phyloP scores from a whole-genome alignment of 2,888 invertebrate species.

The Eustalomyia histrio region DNA sequence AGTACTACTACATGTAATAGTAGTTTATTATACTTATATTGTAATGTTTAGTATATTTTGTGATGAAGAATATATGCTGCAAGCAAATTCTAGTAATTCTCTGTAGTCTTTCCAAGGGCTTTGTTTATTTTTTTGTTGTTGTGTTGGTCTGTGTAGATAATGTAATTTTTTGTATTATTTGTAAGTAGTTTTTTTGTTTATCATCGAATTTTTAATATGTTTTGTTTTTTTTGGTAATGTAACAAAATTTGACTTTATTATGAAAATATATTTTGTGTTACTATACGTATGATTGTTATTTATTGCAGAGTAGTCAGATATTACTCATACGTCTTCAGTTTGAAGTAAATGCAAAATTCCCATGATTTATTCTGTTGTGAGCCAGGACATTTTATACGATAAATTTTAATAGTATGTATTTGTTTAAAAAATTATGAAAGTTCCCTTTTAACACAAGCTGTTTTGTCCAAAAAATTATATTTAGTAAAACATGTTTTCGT shows the following conservation, averaged over 20 bases:
- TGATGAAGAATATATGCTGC: neutral
- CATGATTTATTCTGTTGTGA: too few species aligned
- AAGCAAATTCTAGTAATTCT: neutral
- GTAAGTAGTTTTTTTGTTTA: conserved; percentile 22
- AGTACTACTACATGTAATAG: too few species aligned
- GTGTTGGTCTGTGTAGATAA: conserved; percentile 42
- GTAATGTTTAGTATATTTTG: neutral
- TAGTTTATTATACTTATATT: neutral
- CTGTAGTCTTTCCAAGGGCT: conserved; percentile 3
- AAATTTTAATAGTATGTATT: too few species aligned
- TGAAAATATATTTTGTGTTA: neutral
- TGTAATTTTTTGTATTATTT: conserved; percentile 47
- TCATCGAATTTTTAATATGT: conserved; percentile 17
- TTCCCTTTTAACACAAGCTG: too few species aligned
- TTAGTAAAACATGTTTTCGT: too few species aligned
- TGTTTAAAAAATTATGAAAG: too few species aligned
- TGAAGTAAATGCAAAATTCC: neutral
- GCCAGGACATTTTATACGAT: too few species aligned
- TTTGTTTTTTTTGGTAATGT: neutral
- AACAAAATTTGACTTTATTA: neutral
- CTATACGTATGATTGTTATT: conserved; percentile 22
- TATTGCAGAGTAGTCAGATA: neutral
- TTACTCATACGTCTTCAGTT: conserved; percentile 4
- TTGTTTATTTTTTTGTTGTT: conserved; percentile 11
- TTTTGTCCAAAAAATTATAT: too few species aligned